Evolutionary conservation across 1,140 invertebrate species (phyloP).

Genomic region (Drosophila micromelanica): DNA sequence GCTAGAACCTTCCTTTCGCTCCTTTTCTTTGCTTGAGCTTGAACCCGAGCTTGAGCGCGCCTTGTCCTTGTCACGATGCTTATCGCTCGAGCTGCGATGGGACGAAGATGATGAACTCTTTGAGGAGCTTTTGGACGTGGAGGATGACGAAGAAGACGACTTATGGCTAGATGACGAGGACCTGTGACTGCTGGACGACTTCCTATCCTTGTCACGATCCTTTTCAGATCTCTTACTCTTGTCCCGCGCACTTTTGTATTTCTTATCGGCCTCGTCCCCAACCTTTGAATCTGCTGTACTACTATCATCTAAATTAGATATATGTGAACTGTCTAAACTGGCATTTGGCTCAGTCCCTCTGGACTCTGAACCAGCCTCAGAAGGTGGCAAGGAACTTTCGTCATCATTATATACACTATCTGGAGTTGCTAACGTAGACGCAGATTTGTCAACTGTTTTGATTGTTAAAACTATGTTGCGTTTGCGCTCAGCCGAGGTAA

Average conservation of each 20-base stretch:
- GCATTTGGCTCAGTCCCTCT: conserved; percentile 43
- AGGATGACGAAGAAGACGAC: conserved; percentile 58
- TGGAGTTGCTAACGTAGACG: conserved; percentile 29
- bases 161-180: conserved; percentile 77
- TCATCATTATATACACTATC: conserved; percentile 50
- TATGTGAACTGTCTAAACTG: conserved; percentile 44
- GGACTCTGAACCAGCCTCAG: conserved; percentile 35
- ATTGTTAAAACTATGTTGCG: conserved; percentile 84
- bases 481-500: conserved; percentile 69
- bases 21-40: conserved; percentile 78
- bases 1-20: conserved; percentile 61
- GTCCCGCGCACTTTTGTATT: conserved; percentile 62
- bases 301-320: conserved; percentile 77
- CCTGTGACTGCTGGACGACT: conserved; percentile 72
- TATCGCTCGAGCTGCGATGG: conserved; percentile 80
- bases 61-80: conserved; percentile 76
- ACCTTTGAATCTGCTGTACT: conserved; percentile 48
- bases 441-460: conserved; percentile 85
- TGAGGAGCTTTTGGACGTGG: conserved; percentile 72
- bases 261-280: conserved; percentile 65
- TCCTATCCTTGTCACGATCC: conserved; percentile 85
- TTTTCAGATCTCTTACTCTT: conserved; percentile 81
- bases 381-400: conserved; percentile 42
- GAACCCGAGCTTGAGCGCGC: conserved; percentile 61
- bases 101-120: conserved; percentile 77